Base-by-base conservation (phyloP, 2,888 invertebrate genomes). In the Drosophila tanythrix region DNA sequence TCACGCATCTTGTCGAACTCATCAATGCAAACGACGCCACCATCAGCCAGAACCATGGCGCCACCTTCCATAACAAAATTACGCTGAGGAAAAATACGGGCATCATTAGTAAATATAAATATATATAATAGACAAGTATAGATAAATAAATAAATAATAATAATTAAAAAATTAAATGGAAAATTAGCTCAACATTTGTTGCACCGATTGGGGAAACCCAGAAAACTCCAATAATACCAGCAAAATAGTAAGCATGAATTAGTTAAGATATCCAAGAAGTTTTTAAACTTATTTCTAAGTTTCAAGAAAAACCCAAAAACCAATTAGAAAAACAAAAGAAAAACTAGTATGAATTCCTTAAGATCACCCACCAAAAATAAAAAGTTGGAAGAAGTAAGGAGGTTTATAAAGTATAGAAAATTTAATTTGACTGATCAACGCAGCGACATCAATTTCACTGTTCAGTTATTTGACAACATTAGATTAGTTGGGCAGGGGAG, bases 1-100 rank as follows among this genome's bases (percentile, higher is more conserved):
- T 99, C 99, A 63, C 98, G 95, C 99, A 99, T 99, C 94, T 99
- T 99, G 93, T 99, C 99, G 93, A 99, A 99, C 94, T 99, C 99
- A 93, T 99, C 99, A 92, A 99, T 99, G 93, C 99, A 99, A 1
- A 99, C 99, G 2, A 99, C 99, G 35, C 99, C 99, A 5, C 99
- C 99, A 93, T 99, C 99, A 0, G 99, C 99, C 43, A 99, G 94
- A 31, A 99, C 99, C 99, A 99, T 99, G 1, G 99, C 99, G 13
- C 99, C 99, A 15, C 99, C 99, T 94, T 99, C 99, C 97, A 99
- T 98, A 6, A 99, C 96, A 93, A 99, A 99, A 93, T 98, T 98
- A 52, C 98, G 95, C 97, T 98, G 91, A 18, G 92, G 92, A 25
- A 61, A 36, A 27, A 36, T 13, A 13, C 13, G 52, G 69, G 76